Conservation (phyloP, 2,888 invertebrate genomes). For the Polia nebulosa region DNA sequence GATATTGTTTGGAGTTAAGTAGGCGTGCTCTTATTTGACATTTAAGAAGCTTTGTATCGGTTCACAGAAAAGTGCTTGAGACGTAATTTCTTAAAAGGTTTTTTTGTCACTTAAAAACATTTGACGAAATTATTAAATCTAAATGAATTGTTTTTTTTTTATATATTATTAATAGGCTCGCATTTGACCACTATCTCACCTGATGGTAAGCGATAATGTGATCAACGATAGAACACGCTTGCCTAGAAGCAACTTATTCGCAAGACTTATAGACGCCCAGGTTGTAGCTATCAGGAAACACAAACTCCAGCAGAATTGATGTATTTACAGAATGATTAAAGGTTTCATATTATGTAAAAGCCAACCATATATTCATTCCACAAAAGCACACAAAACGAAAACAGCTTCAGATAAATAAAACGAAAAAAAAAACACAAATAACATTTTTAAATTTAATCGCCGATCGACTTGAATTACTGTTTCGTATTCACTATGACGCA, state of each 20-base stretch:
- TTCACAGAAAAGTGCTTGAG: neutral
- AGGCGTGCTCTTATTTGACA: constrained; percentile 17
- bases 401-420: constrained; percentile 33
- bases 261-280: too few relatives aligned
- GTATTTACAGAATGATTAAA: neutral
- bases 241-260: too few relatives aligned
- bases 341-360: neutral
- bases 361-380: constrained; percentile 15
- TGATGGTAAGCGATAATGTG: too few relatives aligned
- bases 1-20: constrained; percentile 35
- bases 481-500: constrained; percentile 37
- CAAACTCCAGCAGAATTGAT: too few relatives aligned
- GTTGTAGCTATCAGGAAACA: too few relatives aligned
- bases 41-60: constrained; percentile 5
- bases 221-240: too few relatives aligned
- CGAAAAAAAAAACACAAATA: constrained; percentile 19
- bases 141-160: too few relatives aligned
- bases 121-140: too few relatives aligned
- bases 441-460: constrained; percentile 43
- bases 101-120: too few relatives aligned
- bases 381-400: constrained; percentile 6
- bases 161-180: too few relatives aligned
- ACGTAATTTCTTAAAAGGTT: neutral
- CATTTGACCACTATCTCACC: too few relatives aligned
- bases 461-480: constrained; percentile 51